phyloP scores from a whole-genome alignment of 2,888 invertebrate genomes.

The Phaedon cochleariae region DNA sequence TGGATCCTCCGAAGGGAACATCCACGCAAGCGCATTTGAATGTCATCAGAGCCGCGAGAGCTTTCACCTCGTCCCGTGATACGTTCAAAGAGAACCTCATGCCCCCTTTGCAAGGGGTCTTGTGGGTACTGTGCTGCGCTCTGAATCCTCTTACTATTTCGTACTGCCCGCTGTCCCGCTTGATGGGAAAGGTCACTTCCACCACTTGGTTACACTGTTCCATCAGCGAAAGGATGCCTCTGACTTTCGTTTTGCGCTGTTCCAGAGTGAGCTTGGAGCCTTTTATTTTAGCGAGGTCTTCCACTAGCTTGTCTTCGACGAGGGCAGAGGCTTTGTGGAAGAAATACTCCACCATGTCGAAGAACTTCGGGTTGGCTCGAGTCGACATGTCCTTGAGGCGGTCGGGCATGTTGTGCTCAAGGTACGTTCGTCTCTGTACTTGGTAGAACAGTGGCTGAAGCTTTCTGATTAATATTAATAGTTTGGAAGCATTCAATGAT shows the following conservation, averaged over 20 bases:
- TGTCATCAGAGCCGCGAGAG: slow-evolving; percentile 96
- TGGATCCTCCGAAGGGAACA: slow-evolving; percentile 97
- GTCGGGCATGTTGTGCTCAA: slow-evolving; percentile 78
- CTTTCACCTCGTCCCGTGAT: slow-evolving; percentile 93
- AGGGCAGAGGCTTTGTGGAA: slow-evolving; percentile 95
- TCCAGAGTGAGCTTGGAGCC: slow-evolving; percentile 77
- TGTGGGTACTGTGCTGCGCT: slow-evolving; percentile 97
- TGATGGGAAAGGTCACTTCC: slow-evolving; percentile 93
- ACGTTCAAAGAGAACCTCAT: slow-evolving; percentile 95
- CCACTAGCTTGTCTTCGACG: slow-evolving; percentile 88
- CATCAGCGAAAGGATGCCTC: slow-evolving; percentile 94
- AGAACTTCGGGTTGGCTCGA: slow-evolving; percentile 86
- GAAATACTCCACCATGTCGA: slow-evolving; percentile 99
- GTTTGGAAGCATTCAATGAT: no score
- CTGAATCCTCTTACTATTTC: slow-evolving; percentile 98
- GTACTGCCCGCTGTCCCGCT: slow-evolving; percentile 95
- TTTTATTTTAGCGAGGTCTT: slow-evolving; percentile 74
- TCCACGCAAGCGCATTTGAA: slow-evolving; percentile 99
- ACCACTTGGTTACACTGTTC: slow-evolving; percentile 94
- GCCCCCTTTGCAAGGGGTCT: slow-evolving; percentile 99
- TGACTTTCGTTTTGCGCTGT: slow-evolving; percentile 89
- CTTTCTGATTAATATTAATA: no score
- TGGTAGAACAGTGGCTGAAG: background rate
- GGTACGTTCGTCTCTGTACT: slow-evolving; percentile 47
- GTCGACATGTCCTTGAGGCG: slow-evolving; percentile 83